phyloP scores from a whole-genome alignment of 64 coral and sea anemone genomes.

The Hydrozoanthus tunicans region DNA sequence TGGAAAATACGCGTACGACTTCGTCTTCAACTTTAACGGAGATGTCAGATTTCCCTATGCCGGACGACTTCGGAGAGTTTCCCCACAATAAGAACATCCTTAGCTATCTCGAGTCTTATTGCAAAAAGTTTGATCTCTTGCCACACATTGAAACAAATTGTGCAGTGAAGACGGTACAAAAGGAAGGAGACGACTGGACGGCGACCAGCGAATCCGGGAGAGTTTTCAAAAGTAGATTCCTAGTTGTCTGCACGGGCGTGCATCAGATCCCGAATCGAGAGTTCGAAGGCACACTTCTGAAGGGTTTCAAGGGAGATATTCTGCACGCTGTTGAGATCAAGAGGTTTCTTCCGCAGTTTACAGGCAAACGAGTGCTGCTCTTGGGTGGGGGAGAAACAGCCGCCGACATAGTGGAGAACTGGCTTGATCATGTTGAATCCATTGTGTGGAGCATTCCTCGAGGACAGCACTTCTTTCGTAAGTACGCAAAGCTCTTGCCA shows the following conservation, averaged over 20 bases:
- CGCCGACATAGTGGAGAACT: constrained; percentile 69
- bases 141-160: constrained; percentile 48
- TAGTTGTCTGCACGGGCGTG: constrained; percentile 59
- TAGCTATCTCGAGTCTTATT: constrained; percentile 53
- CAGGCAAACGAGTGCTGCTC: constrained; percentile 61
- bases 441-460: constrained; percentile 81
- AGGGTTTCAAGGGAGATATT: constrained; percentile 60
- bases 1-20: constrained; percentile 54
- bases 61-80: constrained; percentile 61
- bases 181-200: constrained; percentile 44
- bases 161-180: constrained; percentile 33
- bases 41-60: constrained; percentile 78
- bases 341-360: constrained; percentile 33
- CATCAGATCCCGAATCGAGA: constrained; percentile 62
- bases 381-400: constrained; percentile 76
- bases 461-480: constrained; percentile 80
- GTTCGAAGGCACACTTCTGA: constrained; percentile 58
- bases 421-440: constrained; percentile 51
- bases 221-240: constrained; percentile 16
- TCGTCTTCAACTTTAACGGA: constrained; percentile 67
- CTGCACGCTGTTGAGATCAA: constrained; percentile 54
- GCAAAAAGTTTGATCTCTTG: constrained; percentile 45
- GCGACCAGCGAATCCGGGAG: constrained; percentile 22
- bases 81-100: constrained; percentile 48
- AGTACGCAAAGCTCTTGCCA: constrained; percentile 70